These are phyloP conservation scores for Lucinisca nassula DNA, from an alignment of 2,888 invertebrate species.

Conservation along the genomic window DNA sequence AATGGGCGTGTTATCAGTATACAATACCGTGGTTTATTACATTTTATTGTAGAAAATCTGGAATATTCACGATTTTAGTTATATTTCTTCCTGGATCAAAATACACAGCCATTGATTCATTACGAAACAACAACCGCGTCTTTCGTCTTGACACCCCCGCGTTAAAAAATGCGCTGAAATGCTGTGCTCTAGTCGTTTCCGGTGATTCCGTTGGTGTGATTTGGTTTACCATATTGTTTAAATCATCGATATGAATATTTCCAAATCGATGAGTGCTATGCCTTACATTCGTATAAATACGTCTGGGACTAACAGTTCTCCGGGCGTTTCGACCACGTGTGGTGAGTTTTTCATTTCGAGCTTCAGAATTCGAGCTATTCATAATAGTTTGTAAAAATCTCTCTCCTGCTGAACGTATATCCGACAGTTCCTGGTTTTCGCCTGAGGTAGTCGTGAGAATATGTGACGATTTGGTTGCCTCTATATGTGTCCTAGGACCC, in stretches of 20 bases:
- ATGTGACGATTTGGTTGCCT: not conserved
- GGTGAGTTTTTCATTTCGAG: not conserved
- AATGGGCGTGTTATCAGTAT: not conserved
- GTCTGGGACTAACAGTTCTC: not conserved
- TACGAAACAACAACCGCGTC: not conserved
- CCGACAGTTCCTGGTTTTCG: not conserved
- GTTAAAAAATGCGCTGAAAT: not conserved
- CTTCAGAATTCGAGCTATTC: not conserved
- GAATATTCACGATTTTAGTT: not conserved
- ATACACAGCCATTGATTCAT: not conserved
- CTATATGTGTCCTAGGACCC: too few species aligned
- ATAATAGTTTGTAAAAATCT: not conserved
- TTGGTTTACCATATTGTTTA: not conserved
- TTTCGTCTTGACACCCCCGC: not conserved
- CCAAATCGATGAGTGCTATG: not conserved
- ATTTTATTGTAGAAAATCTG: not conserved
- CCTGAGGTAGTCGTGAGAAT: not conserved
- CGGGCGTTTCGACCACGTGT: not conserved
- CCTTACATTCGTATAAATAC: not conserved
- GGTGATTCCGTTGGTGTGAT: not conserved
- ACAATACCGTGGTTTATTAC: not conserved
- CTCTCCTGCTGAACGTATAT: not conserved
- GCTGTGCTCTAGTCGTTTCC: not conserved
- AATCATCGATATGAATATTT: not conserved
- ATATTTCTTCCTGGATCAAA: not conserved